A percentile compares a stretch with the other conserved stretches of the same genome.
phyloP scores from a whole-genome alignment of 2,888 invertebrate species.

The Artemia sinica region DNA sequence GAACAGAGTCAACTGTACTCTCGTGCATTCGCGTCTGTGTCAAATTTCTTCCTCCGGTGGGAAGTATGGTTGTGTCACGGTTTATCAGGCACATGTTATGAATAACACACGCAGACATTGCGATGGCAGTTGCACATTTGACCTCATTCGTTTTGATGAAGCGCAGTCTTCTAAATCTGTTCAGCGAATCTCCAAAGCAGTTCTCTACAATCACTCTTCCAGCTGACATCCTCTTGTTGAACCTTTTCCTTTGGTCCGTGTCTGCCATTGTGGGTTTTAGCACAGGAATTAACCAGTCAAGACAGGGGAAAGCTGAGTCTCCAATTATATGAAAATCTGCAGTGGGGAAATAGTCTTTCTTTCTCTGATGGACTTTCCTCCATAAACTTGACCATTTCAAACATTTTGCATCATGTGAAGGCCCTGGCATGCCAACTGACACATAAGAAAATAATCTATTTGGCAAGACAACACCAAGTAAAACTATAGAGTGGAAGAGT shows the following conservation, averaged over 20 bases:
- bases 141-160: too few relatives aligned
- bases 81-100: slow-evolving; percentile 1
- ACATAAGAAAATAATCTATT: slow-evolving; percentile 2
- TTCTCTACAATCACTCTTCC: not conserved
- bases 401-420: too few relatives aligned
- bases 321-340: not conserved
- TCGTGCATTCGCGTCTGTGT: not conserved
- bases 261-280: not conserved
- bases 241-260: not conserved
- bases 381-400: not conserved
- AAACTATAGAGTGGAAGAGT: slow-evolving; percentile 2
- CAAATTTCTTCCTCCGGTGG: not conserved
- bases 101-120: not conserved
- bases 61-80: not conserved
- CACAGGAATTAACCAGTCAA: not conserved
- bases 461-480: not conserved
- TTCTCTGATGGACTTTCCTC: not conserved
- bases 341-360: not conserved
- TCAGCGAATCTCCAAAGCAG: not conserved
- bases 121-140: not conserved
- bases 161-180: too few relatives aligned
- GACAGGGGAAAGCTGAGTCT: not conserved
- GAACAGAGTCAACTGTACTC: not conserved
- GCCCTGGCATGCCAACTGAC: not conserved
- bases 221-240: not conserved